These are phyloP conservation scores for Anticlea derivata DNA, from an alignment of 2,888 invertebrate genomes.

Conservation along the genomic window DNA sequence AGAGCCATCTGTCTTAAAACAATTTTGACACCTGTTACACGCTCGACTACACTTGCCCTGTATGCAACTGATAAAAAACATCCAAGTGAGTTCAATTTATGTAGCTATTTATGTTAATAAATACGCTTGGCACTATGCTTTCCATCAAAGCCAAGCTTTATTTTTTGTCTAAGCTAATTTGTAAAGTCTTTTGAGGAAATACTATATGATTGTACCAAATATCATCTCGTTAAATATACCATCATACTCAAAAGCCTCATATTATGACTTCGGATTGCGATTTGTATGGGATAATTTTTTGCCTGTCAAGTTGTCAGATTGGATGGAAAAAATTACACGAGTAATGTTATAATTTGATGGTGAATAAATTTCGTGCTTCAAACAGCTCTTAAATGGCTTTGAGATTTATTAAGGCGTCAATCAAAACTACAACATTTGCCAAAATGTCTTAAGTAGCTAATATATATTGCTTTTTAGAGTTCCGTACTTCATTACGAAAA, in stretches of 20 bases:
- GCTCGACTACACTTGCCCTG: conserved; percentile 38
- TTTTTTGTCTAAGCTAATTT: no score
- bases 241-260: not conserved
- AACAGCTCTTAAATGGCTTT: no score
- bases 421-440: no score
- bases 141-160: no score
- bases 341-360: conserved; percentile 7
- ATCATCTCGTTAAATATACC: conserved; percentile 5
- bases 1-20: conserved; percentile 42
- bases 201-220: conserved; percentile 11
- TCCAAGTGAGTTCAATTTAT: no score
- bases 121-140: no score
- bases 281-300: conserved; percentile 13
- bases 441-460: no score
- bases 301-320: conserved; percentile 16
- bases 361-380: not conserved
- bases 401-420: no score
- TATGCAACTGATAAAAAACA: conserved; percentile 15
- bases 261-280: conserved; percentile 1
- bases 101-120: no score
- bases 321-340: conserved; percentile 3
- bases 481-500: no score
- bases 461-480: no score
- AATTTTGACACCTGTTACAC: conserved; percentile 60
- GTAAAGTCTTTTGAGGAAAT: no score